A percentile compares a stretch with the other conserved stretches of the same genome.
Evolutionary conservation across 1,140 invertebrate genomes (phyloP).

Genomic region (Sitophilus oryzae): DNA sequence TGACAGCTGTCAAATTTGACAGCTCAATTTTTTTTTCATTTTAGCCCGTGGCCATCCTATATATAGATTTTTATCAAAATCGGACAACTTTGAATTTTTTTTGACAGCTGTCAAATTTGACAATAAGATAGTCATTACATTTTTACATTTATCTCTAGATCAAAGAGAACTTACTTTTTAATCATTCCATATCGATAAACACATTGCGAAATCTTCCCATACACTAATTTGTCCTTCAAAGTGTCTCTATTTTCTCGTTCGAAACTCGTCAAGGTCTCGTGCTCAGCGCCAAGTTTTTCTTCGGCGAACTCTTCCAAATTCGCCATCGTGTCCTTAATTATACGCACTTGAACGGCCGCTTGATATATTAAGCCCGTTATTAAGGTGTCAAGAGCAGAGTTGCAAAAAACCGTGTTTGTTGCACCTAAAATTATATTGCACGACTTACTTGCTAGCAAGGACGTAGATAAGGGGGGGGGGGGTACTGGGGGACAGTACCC

Average conservation of each 20-base stretch:
- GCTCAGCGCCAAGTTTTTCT: neutral
- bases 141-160: no score
- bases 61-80: no score
- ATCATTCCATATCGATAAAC: neutral
- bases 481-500: no score
- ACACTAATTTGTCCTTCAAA: neutral
- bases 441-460: no score
- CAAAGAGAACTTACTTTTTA: neutral
- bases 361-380: neutral
- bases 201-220: neutral
- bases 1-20: no score
- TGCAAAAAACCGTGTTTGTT: neutral
- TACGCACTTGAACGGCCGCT: neutral
- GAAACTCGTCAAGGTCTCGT: neutral
- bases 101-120: no score
- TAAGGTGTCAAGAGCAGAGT: neutral
- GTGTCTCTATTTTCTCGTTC: neutral
- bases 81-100: no score
- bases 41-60: no score
- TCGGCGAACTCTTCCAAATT: neutral
- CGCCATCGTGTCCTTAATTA: neutral
- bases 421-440: neutral
- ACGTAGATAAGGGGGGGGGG: no score
- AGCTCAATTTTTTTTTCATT: no score
- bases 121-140: no score